phyloP scores from a whole-genome alignment of 2,888 invertebrate genomes.

The Cephus pygmeus region DNA sequence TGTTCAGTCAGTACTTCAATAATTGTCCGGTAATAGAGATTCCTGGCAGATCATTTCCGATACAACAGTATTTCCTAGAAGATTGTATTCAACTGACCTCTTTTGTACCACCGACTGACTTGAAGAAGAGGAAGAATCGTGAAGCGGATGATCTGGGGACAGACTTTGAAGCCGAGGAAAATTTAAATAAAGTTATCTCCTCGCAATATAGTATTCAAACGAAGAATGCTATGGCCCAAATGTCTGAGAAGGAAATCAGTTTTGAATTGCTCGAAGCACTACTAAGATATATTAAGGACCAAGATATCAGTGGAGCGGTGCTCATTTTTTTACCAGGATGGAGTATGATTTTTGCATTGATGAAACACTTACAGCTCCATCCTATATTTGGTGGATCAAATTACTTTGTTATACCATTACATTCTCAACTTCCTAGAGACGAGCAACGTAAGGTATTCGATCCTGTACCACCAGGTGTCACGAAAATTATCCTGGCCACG shows the following conservation, averaged over 20 bases:
- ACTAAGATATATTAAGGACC: constrained; percentile 72
- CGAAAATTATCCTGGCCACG: constrained; percentile 95
- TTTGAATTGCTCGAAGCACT: constrained; percentile 92
- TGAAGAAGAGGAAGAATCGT: constrained; percentile 75
- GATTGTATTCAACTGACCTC: constrained; percentile 89
- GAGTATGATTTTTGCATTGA: constrained; percentile 94
- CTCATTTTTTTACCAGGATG: constrained; percentile 96
- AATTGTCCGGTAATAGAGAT: constrained; percentile 92
- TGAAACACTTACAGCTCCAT: constrained; percentile 85
- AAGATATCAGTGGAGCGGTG: constrained; percentile 84
- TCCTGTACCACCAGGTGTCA: constrained; percentile 83
- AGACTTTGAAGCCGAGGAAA: constrained; percentile 75
- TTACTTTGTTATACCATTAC: constrained; percentile 90
- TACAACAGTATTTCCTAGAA: constrained; percentile 92
- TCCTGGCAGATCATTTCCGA: constrained; percentile 87
- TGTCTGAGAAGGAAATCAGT: constrained; percentile 92
- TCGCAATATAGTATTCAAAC: constrained; percentile 70
- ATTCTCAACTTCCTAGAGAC: constrained; percentile 95
- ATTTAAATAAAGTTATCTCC: constrained; percentile 75
- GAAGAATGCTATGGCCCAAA: constrained; percentile 75
- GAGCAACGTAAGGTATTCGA: constrained; percentile 95
- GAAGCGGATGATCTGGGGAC: constrained; percentile 61
- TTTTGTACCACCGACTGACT: constrained; percentile 82
- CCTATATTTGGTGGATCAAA: constrained; percentile 74
- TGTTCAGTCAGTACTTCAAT: constrained; percentile 94